These are phyloP conservation scores for Tragulus kanchil DNA, from an alignment of 2,113 vertebrate species.

Conservation along the genomic window DNA sequence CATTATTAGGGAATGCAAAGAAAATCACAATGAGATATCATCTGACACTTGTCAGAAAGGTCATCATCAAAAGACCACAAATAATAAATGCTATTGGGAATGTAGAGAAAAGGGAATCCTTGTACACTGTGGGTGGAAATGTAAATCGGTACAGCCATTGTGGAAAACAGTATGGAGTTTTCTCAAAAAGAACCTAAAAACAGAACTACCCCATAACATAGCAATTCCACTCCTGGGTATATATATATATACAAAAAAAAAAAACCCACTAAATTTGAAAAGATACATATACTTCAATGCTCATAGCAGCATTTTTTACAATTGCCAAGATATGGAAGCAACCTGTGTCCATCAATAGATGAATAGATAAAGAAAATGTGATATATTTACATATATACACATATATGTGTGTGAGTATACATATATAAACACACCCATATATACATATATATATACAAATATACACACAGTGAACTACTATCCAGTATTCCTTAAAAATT, in stretches of 20 bases:
- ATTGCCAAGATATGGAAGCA: neutral
- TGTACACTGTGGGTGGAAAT: neutral
- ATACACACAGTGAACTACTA: neutral
- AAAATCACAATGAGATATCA: neutral
- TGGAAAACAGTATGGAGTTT: neutral
- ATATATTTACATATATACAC: too few relatives aligned
- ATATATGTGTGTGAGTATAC: fast-evolving
- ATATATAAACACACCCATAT: too few relatives aligned
- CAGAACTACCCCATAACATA: neutral
- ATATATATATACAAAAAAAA: neutral
- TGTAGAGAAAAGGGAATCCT: neutral
- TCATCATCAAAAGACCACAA: neutral
- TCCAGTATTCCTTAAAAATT: neutral
- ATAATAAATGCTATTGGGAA: neutral
- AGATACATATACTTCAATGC: neutral
- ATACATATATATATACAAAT: neutral
- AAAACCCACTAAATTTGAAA: neutral
- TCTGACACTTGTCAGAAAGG: neutral
- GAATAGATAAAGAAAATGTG: neutral
- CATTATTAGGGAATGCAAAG: neutral
- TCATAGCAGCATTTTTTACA: neutral
- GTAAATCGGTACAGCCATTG: neutral
- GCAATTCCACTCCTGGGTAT: neutral
- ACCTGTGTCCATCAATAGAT: neutral
- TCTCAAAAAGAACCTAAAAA: neutral